Evolutionary conservation across 2,888 invertebrate species (phyloP).

Genomic region (Mythimna albipuncta): DNA sequence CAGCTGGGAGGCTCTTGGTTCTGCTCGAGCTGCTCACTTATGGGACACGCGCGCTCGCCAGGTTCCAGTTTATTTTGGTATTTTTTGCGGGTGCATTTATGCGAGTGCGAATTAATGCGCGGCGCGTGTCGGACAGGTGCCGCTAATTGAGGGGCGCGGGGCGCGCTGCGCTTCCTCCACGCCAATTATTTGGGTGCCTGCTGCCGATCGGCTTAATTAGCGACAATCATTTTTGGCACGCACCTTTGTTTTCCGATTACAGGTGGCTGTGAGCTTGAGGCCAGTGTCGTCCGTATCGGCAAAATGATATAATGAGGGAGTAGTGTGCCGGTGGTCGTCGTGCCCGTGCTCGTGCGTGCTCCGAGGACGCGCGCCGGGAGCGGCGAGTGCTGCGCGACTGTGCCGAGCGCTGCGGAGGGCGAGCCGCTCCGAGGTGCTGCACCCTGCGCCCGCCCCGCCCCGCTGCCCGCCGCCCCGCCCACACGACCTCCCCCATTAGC

Average conservation of each 20-base stretch:
- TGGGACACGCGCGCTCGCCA: conserved; percentile 64
- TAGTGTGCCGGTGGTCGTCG: conserved; percentile 41
- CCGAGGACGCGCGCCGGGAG: conserved; percentile 78
- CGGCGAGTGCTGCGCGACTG: conserved; percentile 86
- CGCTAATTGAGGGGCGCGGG: conserved; percentile 85
- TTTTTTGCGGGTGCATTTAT: conserved; percentile 85
- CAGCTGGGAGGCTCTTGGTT: conserved; percentile 46
- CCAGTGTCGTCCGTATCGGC: conserved; percentile 51
- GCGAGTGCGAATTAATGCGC: conserved; percentile 87
- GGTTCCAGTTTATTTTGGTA: conserved; percentile 85
- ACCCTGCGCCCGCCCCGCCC: conserved; percentile 86
- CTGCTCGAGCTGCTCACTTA: conserved; percentile 51
- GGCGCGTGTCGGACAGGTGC: conserved; percentile 87
- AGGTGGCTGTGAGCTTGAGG: conserved; percentile 68
- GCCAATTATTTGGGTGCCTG: conserved; percentile 88
- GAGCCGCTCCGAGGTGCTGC: conserved; percentile 81
- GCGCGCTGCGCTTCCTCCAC: conserved; percentile 84
- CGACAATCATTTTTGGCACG: conserved; percentile 74
- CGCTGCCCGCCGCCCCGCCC: conserved; percentile 77
- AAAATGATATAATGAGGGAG: conserved; percentile 49
- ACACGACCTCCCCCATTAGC: conserved; percentile 76
- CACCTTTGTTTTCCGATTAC: conserved; percentile 80
- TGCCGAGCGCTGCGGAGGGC: conserved; percentile 80
- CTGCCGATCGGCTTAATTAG: conserved; percentile 80
- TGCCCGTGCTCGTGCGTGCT: conserved; percentile 59